Evolutionary conservation across 2,888 invertebrate genomes (phyloP).

Genomic region (Sclerodermus sp.): DNA sequence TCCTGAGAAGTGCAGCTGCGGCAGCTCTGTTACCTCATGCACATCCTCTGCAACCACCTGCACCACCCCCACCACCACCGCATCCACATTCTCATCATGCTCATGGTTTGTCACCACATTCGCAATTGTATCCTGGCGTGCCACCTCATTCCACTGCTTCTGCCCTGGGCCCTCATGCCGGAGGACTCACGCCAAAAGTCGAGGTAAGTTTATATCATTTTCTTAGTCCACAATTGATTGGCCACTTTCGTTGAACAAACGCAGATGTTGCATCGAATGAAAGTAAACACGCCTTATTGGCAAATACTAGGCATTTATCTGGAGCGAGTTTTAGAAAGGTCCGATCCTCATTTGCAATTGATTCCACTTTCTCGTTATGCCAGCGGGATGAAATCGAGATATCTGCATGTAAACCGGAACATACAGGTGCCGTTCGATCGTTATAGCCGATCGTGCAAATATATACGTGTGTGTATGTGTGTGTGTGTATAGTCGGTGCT

Average conservation of each 20-base stretch:
- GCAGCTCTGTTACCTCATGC: slow-evolving; percentile 61
- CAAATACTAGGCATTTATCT: no score
- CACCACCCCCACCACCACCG: slow-evolving; percentile 45
- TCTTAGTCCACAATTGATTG: no score
- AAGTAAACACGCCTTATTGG: no score
- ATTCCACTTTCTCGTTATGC: no score
- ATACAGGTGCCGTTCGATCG: slow-evolving; percentile 23
- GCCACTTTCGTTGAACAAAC: no score
- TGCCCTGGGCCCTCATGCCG: slow-evolving; percentile 42
- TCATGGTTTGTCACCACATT: slow-evolving; percentile 44
- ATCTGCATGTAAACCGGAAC: no score
- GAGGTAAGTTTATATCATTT: slow-evolving; percentile 36
- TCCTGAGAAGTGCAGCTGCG: slow-evolving; percentile 68
- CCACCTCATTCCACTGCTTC: slow-evolving; percentile 49
- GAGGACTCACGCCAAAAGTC: slow-evolving; percentile 44
- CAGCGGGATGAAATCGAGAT: no score
- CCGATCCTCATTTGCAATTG: no score
- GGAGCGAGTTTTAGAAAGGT: no score
- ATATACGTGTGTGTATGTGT: no score
- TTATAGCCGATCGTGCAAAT: slow-evolving; percentile 23
- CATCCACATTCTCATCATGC: slow-evolving; percentile 44
- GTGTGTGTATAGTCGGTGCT: no score
- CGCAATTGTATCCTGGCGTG: slow-evolving; percentile 49
- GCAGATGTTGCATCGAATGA: no score
- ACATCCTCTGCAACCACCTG: slow-evolving; percentile 54